Percentiles rank a stretch among this genome's conserved stretches.
Evolutionary conservation across 2,797 vertebrate species (phyloP).

Genomic region (Tauraco hartlaubi): DNA sequence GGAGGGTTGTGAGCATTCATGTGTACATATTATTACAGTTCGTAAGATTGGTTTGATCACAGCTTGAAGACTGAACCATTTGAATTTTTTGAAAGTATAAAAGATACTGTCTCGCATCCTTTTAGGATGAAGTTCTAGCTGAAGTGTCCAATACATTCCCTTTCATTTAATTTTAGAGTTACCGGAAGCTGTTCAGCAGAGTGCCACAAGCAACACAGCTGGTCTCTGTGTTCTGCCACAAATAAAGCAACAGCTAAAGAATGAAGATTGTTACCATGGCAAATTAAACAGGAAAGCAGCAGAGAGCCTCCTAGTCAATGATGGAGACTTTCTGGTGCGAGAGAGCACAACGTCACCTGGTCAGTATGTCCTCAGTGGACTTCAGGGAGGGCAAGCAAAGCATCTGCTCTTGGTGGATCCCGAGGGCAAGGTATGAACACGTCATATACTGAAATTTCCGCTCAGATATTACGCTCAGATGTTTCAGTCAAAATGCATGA

Average conservation of each 20-base stretch:
- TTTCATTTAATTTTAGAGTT: constrained; percentile 72
- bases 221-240: constrained; percentile 56
- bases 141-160: not conserved
- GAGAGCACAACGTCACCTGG: constrained; percentile 90
- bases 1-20: not conserved
- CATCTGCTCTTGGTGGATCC: constrained; percentile 93
- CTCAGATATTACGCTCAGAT: not conserved
- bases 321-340: constrained; percentile 92
- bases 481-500: not conserved
- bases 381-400: constrained; percentile 88
- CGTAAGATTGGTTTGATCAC: not conserved
- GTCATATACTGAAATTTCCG: not conserved
- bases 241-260: constrained; percentile 81
- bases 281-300: constrained; percentile 89
- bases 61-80: not conserved
- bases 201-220: constrained; percentile 56
- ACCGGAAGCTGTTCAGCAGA: constrained; percentile 75
- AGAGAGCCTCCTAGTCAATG: constrained; percentile 87
- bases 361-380: constrained; percentile 93
- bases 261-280: constrained; percentile 92
- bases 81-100: not conserved
- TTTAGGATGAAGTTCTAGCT: not conserved
- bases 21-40: not conserved
- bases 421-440: constrained; percentile 87
- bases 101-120: not conserved